Evolutionary conservation across 2,113 vertebrate genomes (phyloP), one percentile per base, ranked within the genome.

Genomic region (Oreochromis tanganicae): DNA sequence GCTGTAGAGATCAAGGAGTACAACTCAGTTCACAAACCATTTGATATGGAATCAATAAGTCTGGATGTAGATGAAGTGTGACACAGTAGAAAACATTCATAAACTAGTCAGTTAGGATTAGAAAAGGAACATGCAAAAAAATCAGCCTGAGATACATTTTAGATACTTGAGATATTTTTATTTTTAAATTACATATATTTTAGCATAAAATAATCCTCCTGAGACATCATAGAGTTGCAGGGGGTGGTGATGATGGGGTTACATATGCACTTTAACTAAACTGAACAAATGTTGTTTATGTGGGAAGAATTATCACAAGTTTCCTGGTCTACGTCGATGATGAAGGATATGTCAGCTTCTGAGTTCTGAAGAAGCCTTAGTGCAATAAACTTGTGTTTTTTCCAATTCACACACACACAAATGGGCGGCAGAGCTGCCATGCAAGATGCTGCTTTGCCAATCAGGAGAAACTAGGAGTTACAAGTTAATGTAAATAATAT

Each of bases 401-500:
- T 48, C 43, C 27, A 3, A 19, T 32, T 75, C 14, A 11, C 59
- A 34, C 9, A 34, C 63, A 6, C 14, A 2, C 43, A 9, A 48
- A 17, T 1, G 14, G 21, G 5, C 3, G 0, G 24, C 43, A 75
- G 16, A 0, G 16, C 24, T 73, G 4, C 43, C 41, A 27, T 19
- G 43, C 11, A 5, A 48, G 24, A 78, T 29, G 8, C 16, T 75
- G 71, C 24, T 50, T 17, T 50, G 9, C 24, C 4, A 50, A 34
- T 12, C 71, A 50, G 24, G 7, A 71, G 12, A 46, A 46, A 16
- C 36, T 24, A 0, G 0, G 8, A 48, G 41, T 46, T 86, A 21
- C 54, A 63, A 34, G 78, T 88, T 73, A 80, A 88, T 84, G 32
- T 38, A 43, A 78, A 57, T 38, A 27, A 80, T 81, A 43, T 88